Percentiles rank a stretch among this genome's conserved stretches.
These are phyloP conservation scores for Metacarcinus magister DNA, from an alignment of 2,888 invertebrate species.

Conservation along the genomic window DNA sequence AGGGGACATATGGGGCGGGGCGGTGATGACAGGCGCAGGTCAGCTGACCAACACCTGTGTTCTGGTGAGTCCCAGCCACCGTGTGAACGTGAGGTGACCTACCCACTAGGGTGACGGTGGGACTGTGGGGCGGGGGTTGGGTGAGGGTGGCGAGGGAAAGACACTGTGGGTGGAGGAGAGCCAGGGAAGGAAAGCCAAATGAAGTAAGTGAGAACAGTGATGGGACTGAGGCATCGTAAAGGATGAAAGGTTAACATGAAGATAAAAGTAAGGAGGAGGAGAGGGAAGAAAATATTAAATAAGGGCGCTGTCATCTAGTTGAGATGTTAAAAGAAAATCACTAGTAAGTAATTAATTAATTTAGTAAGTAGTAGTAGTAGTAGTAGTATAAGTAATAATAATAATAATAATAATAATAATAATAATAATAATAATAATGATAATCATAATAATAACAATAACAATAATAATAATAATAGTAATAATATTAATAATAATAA, in stretches of 20 bases:
- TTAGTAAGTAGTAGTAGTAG: not conserved
- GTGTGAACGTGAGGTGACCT: not conserved
- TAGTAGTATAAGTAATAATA: too few relatives aligned
- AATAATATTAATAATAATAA: not conserved
- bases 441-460: not conserved
- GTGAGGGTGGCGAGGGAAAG: not conserved
- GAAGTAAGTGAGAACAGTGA: not conserved
- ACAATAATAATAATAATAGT: not conserved
- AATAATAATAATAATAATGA: too few relatives aligned
- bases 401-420: too few relatives aligned
- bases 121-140: not conserved
- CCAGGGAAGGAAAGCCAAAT: not conserved
- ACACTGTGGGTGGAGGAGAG: not conserved
- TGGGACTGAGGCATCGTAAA: not conserved
- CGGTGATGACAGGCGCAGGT: constrained; percentile 63
- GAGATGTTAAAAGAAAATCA: not conserved
- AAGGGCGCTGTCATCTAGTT: not conserved
- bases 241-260: not conserved
- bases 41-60: constrained; percentile 69
- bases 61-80: not conserved
- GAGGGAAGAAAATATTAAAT: not conserved
- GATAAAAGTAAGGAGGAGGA: not conserved
- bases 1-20: not conserved
- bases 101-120: not conserved
- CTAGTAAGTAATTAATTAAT: too few relatives aligned